A percentile compares a stretch with the other conserved stretches of the same genome.
These are phyloP conservation scores for Zosterops hypoxanthus DNA, from an alignment of 2,113 vertebrate genomes.

Conservation along the genomic window DNA sequence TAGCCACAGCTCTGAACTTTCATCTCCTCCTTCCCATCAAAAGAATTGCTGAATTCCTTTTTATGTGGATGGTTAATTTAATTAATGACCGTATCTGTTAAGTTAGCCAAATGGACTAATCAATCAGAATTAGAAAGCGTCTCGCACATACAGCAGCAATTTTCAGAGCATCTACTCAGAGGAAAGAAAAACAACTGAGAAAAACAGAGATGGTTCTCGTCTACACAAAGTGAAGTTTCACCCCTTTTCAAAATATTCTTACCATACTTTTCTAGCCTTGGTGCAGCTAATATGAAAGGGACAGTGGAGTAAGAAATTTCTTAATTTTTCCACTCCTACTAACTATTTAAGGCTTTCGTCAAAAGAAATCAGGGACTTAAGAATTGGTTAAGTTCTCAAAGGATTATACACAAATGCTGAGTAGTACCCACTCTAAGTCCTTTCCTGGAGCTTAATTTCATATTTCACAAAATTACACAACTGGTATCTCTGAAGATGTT, in stretches of 20 bases:
- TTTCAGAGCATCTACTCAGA: neutral
- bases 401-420: neutral
- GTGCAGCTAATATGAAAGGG: neutral
- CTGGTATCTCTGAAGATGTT: neutral
- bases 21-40: neutral
- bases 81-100: neutral
- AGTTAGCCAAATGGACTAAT: conserved; percentile 1
- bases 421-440: neutral
- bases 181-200: neutral
- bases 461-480: neutral
- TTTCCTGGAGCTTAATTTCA: neutral
- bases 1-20: neutral
- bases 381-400: neutral
- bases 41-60: conserved; percentile 10
- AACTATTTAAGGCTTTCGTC: neutral
- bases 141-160: neutral
- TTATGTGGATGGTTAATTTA: conserved; percentile 1
- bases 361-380: neutral
- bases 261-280: neutral
- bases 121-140: neutral
- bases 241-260: neutral
- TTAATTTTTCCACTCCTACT: neutral
- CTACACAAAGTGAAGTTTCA: neutral
- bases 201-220: neutral
- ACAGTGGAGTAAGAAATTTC: neutral